Percentiles rank a stretch among this genome's conserved stretches.
Conservation (phyloP, 1,140 invertebrate species). For the Drosophila simulans region DNA sequence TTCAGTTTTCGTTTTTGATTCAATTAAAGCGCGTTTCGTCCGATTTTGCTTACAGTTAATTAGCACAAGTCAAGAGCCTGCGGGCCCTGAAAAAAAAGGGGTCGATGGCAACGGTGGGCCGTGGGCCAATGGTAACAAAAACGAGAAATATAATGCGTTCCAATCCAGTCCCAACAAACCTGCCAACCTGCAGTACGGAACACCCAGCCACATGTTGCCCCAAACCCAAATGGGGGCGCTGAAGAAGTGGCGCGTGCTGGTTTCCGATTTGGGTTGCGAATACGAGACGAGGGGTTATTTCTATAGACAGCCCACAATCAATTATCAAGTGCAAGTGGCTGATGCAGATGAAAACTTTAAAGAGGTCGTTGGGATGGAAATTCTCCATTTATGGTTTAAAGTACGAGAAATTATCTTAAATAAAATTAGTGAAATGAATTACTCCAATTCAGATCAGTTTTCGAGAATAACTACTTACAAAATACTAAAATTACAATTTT, state of each 20-base stretch:
- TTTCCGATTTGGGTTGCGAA: constrained; percentile 45
- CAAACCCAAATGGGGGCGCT: constrained; percentile 37
- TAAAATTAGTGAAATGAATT: too few relatives aligned
- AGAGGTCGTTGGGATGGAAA: not conserved
- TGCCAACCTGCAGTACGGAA: constrained; percentile 22
- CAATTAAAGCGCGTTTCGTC: constrained; percentile 72
- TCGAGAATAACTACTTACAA: too few relatives aligned
- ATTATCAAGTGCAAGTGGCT: constrained; percentile 44
- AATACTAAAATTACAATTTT: not conserved
- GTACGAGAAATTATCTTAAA: not conserved
- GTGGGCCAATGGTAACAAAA: constrained; percentile 21
- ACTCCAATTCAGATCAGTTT: too few relatives aligned
- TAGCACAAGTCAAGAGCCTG: constrained; percentile 56
- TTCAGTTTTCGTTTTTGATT: constrained; percentile 61
- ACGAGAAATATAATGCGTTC: not conserved
- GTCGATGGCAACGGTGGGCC: constrained; percentile 14
- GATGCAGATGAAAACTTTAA: constrained; percentile 12
- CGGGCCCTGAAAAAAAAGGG: constrained; percentile 54
- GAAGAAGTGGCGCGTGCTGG: constrained; percentile 53
- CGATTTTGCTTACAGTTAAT: constrained; percentile 67
- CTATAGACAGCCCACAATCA: constrained; percentile 46
- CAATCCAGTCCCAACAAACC: constrained; percentile 1
- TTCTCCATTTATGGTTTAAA: not conserved
- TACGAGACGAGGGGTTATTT: constrained; percentile 29
- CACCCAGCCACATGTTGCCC: constrained; percentile 54